Evolutionary conservation across 2,888 invertebrate genomes (phyloP).

Genomic region (Mayetiola destructor): DNA sequence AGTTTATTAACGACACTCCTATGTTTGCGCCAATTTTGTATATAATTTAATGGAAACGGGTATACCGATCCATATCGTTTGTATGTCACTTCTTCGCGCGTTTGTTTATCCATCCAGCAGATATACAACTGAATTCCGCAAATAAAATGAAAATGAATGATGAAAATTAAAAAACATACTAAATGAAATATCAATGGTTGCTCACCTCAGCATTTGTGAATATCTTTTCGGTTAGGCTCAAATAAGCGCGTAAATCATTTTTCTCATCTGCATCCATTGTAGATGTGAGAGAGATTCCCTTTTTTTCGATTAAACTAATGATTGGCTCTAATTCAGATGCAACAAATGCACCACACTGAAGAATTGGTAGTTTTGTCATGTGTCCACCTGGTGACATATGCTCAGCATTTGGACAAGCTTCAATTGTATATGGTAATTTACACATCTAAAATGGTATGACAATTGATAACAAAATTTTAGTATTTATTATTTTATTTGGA

Average conservation of each 20-base stretch:
- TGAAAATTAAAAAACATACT: constrained; percentile 15
- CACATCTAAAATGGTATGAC: constrained; percentile 50
- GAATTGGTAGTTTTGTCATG: constrained; percentile 63
- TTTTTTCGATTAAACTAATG: constrained; percentile 73
- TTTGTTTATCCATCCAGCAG: constrained; percentile 71
- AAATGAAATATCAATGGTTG: constrained; percentile 8
- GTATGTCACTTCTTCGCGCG: constrained; percentile 67
- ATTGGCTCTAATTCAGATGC: constrained; percentile 85
- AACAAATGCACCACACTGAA: constrained; percentile 77
- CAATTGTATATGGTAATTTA: constrained; percentile 64
- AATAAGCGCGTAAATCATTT: constrained; percentile 86
- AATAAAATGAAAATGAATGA: constrained; percentile 17
- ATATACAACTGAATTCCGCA: constrained; percentile 51
- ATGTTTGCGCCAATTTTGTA: constrained; percentile 67
- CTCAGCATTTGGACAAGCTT: constrained; percentile 81
- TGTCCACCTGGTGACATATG: constrained; percentile 89
- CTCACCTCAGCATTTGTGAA: constrained; percentile 77
- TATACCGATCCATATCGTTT: constrained; percentile 77
- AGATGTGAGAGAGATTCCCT: constrained; percentile 61
- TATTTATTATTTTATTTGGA: neutral
- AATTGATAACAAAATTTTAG: neutral
- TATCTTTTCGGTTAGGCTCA: constrained; percentile 77
- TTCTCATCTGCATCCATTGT: constrained; percentile 59
- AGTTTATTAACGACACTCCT: constrained; percentile 53
- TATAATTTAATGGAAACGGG: constrained; percentile 79